Evolutionary conservation across 2,888 invertebrate genomes (phyloP).

Genomic region (Cephus runcator): DNA sequence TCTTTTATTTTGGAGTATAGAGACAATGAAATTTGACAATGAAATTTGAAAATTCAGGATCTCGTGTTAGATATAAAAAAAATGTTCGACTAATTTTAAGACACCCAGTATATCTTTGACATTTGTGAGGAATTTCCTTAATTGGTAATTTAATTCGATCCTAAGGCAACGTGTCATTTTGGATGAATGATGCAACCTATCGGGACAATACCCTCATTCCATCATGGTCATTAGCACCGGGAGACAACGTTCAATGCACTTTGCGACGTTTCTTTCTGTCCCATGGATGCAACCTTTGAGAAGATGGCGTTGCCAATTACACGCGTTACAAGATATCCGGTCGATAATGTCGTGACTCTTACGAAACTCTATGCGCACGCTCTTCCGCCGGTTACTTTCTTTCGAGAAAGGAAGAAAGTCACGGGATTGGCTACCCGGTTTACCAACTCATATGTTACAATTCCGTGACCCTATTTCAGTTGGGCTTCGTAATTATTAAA

Average conservation of each 20-base stretch:
- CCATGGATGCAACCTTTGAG: neutral
- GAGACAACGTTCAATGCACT: neutral
- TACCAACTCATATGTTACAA: neutral
- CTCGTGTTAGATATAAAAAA: neutral
- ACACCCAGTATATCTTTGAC: neutral
- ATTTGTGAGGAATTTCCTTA: neutral
- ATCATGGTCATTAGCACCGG: neutral
- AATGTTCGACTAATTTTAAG: neutral
- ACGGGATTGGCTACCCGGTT: neutral
- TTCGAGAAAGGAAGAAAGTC: neutral
- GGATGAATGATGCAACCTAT: neutral
- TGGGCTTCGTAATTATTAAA: neutral
- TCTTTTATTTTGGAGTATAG: neutral
- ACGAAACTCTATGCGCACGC: neutral
- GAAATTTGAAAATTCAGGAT: too few species aligned
- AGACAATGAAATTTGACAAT: too few species aligned
- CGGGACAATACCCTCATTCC: neutral
- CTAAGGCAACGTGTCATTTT: neutral
- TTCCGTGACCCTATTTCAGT: neutral
- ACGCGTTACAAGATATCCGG: neutral
- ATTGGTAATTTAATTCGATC: neutral
- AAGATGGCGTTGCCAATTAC: neutral
- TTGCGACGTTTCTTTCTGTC: neutral
- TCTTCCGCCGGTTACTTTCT: neutral
- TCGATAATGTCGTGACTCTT: neutral